Conservation (phyloP, 2,888 invertebrate species). For the Biston stratarius region DNA sequence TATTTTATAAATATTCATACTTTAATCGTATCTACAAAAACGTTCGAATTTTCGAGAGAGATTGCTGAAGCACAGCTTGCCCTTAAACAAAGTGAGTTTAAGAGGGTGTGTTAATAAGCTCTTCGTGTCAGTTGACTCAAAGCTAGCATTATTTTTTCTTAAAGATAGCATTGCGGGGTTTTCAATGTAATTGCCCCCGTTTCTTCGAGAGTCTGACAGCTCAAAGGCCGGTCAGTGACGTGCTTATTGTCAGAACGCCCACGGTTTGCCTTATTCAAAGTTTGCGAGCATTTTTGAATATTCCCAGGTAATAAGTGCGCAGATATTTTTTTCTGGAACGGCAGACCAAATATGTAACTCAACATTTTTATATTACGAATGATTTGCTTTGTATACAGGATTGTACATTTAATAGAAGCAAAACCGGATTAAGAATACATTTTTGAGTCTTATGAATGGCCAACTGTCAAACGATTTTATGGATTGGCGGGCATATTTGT, state of each 20-base stretch:
- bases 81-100: constrained; percentile 56
- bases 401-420: not conserved
- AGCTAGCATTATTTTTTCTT: constrained; percentile 80
- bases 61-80: too few relatives aligned
- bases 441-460: too few relatives aligned
- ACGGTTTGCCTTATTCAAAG: constrained; percentile 83
- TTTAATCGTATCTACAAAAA: too few relatives aligned
- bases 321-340: constrained; percentile 36
- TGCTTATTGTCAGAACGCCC: constrained; percentile 83
- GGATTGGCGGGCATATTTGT: too few relatives aligned
- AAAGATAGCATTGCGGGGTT: constrained; percentile 81
- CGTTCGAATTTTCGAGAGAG: too few relatives aligned
- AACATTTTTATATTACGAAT: not conserved
- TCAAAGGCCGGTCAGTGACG: constrained; percentile 83
- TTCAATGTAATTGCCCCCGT: constrained; percentile 86
- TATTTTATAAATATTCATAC: too few relatives aligned
- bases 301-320: constrained; percentile 59
- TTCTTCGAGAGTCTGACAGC: constrained; percentile 83
- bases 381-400: not conserved
- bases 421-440: not conserved
- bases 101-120: constrained; percentile 80
- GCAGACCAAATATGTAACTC: not conserved
- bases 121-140: constrained; percentile 75
- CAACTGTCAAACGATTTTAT: too few relatives aligned
- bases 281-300: constrained; percentile 73